These are phyloP conservation scores for Daubentonia madagascariensis DNA, from an alignment of 2,113 vertebrate species.

Conservation along the genomic window DNA sequence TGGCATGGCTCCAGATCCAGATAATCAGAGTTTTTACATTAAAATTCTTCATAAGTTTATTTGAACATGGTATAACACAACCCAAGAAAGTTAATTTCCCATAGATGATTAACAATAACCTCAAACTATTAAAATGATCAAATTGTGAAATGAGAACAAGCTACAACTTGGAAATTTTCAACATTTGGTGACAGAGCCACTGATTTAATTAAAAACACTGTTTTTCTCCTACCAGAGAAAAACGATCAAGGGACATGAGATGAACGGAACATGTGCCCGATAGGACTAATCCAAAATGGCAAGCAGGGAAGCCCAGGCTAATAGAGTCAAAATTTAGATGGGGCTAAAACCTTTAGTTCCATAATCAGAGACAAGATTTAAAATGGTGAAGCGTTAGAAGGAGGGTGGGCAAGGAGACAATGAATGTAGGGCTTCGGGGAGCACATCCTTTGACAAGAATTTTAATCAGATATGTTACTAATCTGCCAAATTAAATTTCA, in stretches of 20 bases:
- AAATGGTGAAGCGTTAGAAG: not conserved
- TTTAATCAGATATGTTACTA: constrained; percentile 11
- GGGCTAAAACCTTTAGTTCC: not conserved
- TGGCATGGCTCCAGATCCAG: not conserved
- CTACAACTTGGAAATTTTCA: not conserved
- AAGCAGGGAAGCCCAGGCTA: not conserved
- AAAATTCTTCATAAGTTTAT: not conserved
- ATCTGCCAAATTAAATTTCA: constrained; percentile 45
- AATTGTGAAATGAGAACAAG: not conserved
- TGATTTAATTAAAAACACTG: not conserved
- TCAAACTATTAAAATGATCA: not conserved
- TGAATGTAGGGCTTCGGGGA: not conserved
- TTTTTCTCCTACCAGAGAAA: not conserved
- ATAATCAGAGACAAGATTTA: not conserved
- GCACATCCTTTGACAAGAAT: not conserved
- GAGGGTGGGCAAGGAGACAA: not conserved
- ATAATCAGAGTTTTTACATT: not conserved
- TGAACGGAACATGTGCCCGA: not conserved
- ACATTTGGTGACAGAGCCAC: not conserved
- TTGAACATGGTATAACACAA: not conserved
- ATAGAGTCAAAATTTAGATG: not conserved
- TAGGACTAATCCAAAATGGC: not conserved
- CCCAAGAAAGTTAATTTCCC: not conserved
- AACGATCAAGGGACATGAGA: not conserved
- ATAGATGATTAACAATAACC: not conserved